A percentile compares a stretch with the other conserved stretches of the same genome.
Conservation (phyloP, 2,113 vertebrate genomes). For the Centropus unirufus region DNA sequence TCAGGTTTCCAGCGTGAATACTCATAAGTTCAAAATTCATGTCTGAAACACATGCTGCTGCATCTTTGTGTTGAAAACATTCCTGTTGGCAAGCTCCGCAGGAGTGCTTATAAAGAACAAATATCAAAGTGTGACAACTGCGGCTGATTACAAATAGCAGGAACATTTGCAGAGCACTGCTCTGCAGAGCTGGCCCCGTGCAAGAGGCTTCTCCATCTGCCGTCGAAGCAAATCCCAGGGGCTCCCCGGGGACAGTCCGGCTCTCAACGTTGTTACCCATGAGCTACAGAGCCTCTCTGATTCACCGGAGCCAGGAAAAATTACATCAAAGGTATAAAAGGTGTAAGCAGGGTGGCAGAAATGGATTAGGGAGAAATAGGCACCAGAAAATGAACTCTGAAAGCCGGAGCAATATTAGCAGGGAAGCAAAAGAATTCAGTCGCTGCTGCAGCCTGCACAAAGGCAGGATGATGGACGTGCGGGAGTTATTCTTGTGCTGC, state of each 20-base stretch:
- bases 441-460: background rate
- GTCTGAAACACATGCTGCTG: constrained; percentile 64
- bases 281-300: background rate
- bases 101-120: constrained; percentile 66
- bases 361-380: background rate
- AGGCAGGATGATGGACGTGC: background rate
- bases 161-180: constrained; percentile 54
- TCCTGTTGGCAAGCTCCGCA: constrained; percentile 65
- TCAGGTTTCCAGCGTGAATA: constrained; percentile 23
- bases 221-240: background rate
- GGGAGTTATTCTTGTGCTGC: background rate
- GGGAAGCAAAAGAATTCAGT: background rate
- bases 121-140: constrained; percentile 63
- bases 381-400: background rate
- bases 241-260: background rate
- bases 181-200: background rate
- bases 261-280: background rate
- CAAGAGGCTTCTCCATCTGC: background rate
- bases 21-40: constrained; percentile 41
- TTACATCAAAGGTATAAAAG: background rate
- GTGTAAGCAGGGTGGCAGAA: background rate
- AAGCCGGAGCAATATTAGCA: background rate
- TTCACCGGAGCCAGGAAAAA: background rate
- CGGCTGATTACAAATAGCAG: constrained; percentile 66
- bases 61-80: constrained; percentile 65